Evolutionary conservation across 2,888 invertebrate species (phyloP).

Genomic region (Cynaeus angustus): DNA sequence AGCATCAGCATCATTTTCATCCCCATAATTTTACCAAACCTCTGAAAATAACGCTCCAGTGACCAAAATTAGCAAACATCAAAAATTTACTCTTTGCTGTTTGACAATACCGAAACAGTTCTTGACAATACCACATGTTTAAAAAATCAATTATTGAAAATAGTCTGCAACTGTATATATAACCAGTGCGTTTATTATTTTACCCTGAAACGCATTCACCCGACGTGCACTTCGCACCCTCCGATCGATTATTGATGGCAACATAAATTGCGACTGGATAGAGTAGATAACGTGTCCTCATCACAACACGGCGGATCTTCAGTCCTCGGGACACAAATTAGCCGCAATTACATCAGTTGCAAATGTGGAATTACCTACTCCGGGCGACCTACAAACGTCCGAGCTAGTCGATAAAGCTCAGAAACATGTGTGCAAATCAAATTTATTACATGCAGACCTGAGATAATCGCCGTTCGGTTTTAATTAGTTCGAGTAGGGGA

Average conservation of each 20-base stretch:
- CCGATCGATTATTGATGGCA: conserved; percentile 43
- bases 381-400: conserved; percentile 42
- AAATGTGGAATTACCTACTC: conserved; percentile 38
- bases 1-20: conserved; percentile 8
- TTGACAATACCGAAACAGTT: background rate
- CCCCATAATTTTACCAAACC: conserved; percentile 4
- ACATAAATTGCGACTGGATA: conserved; percentile 43
- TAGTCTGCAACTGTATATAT: background rate
- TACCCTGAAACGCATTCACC: background rate
- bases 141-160: background rate
- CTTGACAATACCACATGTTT: background rate
- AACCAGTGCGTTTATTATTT: background rate
- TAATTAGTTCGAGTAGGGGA: conserved; percentile 18
- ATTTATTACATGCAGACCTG: conserved; percentile 38
- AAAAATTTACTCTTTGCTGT: background rate
- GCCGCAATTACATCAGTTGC: conserved; percentile 45
- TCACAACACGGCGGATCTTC: conserved; percentile 41
- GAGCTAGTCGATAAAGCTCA: conserved; percentile 36
- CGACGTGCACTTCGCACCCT: conserved; percentile 38
- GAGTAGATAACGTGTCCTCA: conserved; percentile 41
- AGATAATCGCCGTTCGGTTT: conserved; percentile 34
- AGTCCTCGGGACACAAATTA: conserved; percentile 38
- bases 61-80: conserved; percentile 3
- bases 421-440: conserved; percentile 44
- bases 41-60: conserved; percentile 5